A percentile compares a stretch with the other conserved stretches of the same genome.
phyloP scores from a whole-genome alignment of 1,140 invertebrate species.

The Venturia canescens region DNA sequence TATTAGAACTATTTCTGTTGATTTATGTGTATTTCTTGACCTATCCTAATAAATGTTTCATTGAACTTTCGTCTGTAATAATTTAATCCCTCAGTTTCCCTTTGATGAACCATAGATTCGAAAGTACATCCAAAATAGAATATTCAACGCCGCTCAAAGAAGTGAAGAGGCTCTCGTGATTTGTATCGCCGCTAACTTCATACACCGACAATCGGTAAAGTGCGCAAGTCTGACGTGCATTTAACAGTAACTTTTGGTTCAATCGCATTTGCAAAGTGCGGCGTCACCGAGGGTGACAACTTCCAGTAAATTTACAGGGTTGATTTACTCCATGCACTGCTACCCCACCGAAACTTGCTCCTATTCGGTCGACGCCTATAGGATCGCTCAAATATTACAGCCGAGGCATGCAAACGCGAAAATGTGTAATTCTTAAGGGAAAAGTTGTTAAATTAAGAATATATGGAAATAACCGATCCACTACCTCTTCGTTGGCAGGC shows the following conservation, averaged over 20 bases:
- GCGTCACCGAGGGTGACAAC: conserved; percentile 20
- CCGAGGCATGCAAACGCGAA: too few species aligned
- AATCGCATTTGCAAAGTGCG: conserved; percentile 52
- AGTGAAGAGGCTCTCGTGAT: background rate
- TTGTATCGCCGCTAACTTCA: background rate
- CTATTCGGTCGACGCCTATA: background rate
- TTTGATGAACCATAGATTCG: background rate
- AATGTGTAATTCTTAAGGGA: too few species aligned
- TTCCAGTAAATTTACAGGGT: conserved; percentile 23
- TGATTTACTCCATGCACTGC: conserved; percentile 11
- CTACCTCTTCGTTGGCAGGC: too few species aligned
- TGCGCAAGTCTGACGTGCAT: background rate
- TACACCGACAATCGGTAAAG: background rate
- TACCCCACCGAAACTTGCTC: background rate
- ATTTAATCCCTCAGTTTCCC: background rate
- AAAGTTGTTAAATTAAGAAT: too few species aligned
- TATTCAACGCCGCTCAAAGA: background rate
- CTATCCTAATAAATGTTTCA: conserved; percentile 35
- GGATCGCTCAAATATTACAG: too few species aligned
- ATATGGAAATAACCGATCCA: too few species aligned
- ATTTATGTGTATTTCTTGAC: background rate
- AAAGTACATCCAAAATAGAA: background rate
- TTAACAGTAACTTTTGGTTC: conserved; percentile 33
- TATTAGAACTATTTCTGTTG: background rate
- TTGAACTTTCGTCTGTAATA: background rate